Evolutionary conservation across 2,113 vertebrate species (phyloP), one percentile per base, ranked within the genome.

Genomic region (Alces alces): DNA sequence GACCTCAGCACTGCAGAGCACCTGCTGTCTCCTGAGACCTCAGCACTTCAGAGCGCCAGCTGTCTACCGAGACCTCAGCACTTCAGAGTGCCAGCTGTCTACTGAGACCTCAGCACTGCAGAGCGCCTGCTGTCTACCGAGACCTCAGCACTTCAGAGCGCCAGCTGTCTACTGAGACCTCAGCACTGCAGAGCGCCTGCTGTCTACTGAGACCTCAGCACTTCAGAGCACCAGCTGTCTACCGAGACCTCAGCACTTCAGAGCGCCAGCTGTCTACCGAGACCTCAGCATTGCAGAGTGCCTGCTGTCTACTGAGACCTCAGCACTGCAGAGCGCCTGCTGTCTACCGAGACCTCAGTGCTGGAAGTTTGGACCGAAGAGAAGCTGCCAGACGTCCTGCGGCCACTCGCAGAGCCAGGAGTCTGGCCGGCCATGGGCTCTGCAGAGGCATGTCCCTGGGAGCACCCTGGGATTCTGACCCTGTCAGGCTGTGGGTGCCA

Each of bases 261-360:
- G 66, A 0, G 39, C 1, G 61, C 33, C 61, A 0, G 64, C 64
- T 36, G n/a, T 5, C 54, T 54, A 2, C 54, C 17, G 2, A 30
- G 60, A 6, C 28, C 60, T 28, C 13, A 0, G 28, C 14, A 6
- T 28, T 6, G 0, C 28, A 30, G 60, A 6, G 33, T 0, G 17
- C 64, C 64, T 0, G 7, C n/a, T 70, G n/a, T 33, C 2, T 5
- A 0, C 15, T 7, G 0, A n/a, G 70, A 12, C 12, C 21, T 10
- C 3, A 1, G 23, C 23, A 10, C 70, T 5, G 2, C n/a, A 23
- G n/a, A 4, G 36, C 5, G 6, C 23, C 70, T 13, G 25, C 73
- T 45, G 39, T 15, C 9, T 58, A 58, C 23, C 9, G 25, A 58
- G 64, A 66, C 33, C 33, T 16, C 64, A 9, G 64, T 7, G 1